Evolutionary conservation across 2,888 invertebrate genomes (phyloP).

Genomic region (Selenia dentaria): DNA sequence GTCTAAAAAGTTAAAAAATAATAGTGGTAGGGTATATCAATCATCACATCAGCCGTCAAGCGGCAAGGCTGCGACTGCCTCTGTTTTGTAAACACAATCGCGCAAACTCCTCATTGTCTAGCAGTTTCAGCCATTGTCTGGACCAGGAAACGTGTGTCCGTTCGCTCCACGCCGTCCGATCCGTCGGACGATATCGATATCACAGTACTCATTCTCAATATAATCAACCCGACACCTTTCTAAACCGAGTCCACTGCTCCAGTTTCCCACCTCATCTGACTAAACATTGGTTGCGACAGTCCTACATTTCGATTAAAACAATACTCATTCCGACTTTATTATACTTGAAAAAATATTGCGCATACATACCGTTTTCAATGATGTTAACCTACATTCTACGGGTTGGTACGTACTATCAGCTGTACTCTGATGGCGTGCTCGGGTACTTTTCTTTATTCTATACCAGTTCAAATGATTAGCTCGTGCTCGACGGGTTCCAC

Average conservation of each 20-base stretch:
- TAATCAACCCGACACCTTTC: constrained; percentile 40
- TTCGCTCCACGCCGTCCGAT: constrained; percentile 19
- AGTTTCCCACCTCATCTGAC: constrained; percentile 43
- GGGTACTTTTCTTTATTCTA: constrained; percentile 52
- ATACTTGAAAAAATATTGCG: constrained; percentile 23
- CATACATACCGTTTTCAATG: constrained; percentile 39
- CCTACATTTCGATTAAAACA: constrained; percentile 40
- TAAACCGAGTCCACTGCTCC: constrained; percentile 35
- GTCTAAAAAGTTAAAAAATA: not conserved
- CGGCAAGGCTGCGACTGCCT: constrained; percentile 51
- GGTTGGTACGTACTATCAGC: constrained; percentile 7
- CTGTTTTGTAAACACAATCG: constrained; percentile 58
- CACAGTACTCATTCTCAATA: constrained; percentile 18
- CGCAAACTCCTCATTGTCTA: constrained; percentile 51
- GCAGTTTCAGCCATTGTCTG: constrained; percentile 49
- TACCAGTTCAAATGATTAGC: constrained; percentile 51
- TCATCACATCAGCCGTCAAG: constrained; percentile 16
- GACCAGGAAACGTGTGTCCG: constrained; percentile 51
- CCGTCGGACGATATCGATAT: constrained; percentile 19
- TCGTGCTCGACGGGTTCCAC: constrained; percentile 52
- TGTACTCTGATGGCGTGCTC: constrained; percentile 45
- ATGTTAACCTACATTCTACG: constrained; percentile 39
- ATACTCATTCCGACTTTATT: constrained; percentile 28
- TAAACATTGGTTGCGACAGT: constrained; percentile 40
- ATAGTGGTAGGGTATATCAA: not conserved